phyloP scores from a whole-genome alignment of 2,113 vertebrate genomes.

The Trinectes maculatus region DNA sequence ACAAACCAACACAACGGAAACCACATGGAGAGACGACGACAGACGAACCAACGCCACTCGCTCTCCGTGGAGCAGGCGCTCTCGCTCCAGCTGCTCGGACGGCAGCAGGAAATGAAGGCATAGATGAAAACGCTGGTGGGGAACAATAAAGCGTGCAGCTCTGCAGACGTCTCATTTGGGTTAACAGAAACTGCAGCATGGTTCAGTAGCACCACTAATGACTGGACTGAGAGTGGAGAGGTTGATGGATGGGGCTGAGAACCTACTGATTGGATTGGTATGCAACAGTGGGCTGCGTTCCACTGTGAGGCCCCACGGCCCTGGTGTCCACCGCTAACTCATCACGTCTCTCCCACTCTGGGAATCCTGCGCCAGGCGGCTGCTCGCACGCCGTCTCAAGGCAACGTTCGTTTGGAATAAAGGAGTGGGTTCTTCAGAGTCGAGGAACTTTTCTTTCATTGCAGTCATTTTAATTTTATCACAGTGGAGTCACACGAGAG shows the following conservation, averaged over 20 bases:
- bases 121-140: slow-evolving; percentile 47
- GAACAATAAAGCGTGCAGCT: slow-evolving; percentile 24
- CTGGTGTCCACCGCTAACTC: slow-evolving; percentile 13
- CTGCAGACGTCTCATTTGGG: slow-evolving; percentile 66
- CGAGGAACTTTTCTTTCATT: too few species aligned
- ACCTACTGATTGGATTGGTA: slow-evolving; percentile 55
- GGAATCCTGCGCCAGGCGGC: not conserved
- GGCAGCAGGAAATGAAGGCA: slow-evolving; percentile 56
- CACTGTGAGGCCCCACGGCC: slow-evolving; percentile 3
- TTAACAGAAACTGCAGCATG: slow-evolving; percentile 61
- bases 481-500: too few species aligned
- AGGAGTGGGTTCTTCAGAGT: not conserved
- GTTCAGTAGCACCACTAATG: slow-evolving; percentile 68
- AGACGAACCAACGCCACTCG: too few species aligned
- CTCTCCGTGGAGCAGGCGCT: too few species aligned
- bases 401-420: too few species aligned
- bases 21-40: too few species aligned
- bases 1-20: too few species aligned
- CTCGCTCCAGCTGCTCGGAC: not conserved
- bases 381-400: not conserved
- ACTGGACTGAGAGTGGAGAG: slow-evolving; percentile 60
- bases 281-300: slow-evolving; percentile 28
- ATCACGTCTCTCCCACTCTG: slow-evolving; percentile 23
- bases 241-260: slow-evolving; percentile 62
- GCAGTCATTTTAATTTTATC: too few species aligned